A percentile compares a stretch with the other conserved stretches of the same genome.
Conservation (phyloP, 1,140 invertebrate genomes). For the Scaptomyza hsui region DNA sequence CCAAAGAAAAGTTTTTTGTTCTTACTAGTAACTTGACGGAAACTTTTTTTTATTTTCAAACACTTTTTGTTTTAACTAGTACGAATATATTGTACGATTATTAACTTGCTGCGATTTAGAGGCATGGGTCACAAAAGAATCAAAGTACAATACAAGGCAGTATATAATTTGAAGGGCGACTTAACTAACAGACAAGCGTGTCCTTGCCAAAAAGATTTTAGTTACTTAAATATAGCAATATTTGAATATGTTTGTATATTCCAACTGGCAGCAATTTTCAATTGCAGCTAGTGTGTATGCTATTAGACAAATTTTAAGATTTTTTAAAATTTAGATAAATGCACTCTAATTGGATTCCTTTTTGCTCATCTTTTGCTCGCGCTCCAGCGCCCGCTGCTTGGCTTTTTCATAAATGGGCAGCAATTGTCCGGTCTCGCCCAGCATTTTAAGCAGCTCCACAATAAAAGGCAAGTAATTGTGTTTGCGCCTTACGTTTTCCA, state of each 20-base stretch:
- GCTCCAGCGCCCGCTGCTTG: slow-evolving; percentile 89
- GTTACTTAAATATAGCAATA: slow-evolving; percentile 44
- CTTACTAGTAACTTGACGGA: slow-evolving; percentile 31
- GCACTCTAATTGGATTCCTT: slow-evolving; percentile 63
- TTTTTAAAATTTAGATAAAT: slow-evolving; percentile 35
- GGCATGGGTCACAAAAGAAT: slow-evolving; percentile 47
- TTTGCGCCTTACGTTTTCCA: slow-evolving; percentile 96
- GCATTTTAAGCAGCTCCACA: slow-evolving; percentile 96
- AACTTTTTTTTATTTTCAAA: slow-evolving; percentile 39
- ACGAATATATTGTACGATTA: slow-evolving; percentile 28
- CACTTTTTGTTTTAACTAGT: slow-evolving; percentile 4
- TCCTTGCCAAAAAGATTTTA: slow-evolving; percentile 25
- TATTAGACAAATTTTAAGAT: neutral
- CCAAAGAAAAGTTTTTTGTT: slow-evolving; percentile 17
- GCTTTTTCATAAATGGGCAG: slow-evolving; percentile 94
- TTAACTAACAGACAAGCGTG: slow-evolving; percentile 34
- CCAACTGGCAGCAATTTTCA: slow-evolving; percentile 47
- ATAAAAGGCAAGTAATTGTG: slow-evolving; percentile 99
- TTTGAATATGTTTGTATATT: slow-evolving; percentile 22
- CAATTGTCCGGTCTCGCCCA: slow-evolving; percentile 96
- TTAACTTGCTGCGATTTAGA: slow-evolving; percentile 49
- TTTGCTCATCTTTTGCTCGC: slow-evolving; percentile 84
- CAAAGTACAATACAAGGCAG: slow-evolving; percentile 76
- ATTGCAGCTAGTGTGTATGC: slow-evolving; percentile 32
- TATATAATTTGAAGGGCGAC: slow-evolving; percentile 51